Conservation (phyloP, 2,797 vertebrate species). For the Pseudochaenichthys georgianus region DNA sequence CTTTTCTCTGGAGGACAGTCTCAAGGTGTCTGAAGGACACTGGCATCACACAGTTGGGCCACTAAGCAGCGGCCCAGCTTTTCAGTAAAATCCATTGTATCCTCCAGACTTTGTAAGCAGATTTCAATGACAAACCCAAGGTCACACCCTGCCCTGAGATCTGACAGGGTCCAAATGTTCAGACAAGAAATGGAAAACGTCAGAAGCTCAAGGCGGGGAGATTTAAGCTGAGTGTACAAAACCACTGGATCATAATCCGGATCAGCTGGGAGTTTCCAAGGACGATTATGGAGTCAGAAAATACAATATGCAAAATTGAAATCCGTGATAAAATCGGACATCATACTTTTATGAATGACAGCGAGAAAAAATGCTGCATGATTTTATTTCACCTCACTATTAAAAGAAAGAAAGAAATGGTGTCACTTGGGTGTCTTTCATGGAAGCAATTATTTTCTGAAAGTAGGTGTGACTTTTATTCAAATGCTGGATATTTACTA, state of each 20-base stretch:
- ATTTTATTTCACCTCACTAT: neutral
- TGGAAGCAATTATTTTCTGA: conserved; percentile 47
- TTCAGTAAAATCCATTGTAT: conserved; percentile 43
- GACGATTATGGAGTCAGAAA: conserved; percentile 17
- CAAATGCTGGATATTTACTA: conserved; percentile 39
- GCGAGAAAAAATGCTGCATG: neutral
- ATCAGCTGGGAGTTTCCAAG: conserved; percentile 38
- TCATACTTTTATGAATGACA: neutral
- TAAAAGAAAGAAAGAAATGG: conserved; percentile 11
- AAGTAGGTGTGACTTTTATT: conserved; percentile 29
- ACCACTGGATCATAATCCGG: conserved; percentile 39
- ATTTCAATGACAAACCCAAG: conserved; percentile 66
- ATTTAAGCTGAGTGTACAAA: conserved; percentile 62
- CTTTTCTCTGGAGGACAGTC: neutral
- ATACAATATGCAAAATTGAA: conserved; percentile 15
- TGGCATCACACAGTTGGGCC: conserved; percentile 1
- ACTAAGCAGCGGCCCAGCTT: conserved; percentile 6
- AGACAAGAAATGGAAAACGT: conserved; percentile 51
- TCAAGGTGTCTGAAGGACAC: conserved; percentile 47
- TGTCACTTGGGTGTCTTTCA: conserved; percentile 15
- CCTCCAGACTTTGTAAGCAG: conserved; percentile 57
- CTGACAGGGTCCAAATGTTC: conserved; percentile 62
- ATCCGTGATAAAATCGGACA: conserved; percentile 7
- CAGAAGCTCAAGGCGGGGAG: conserved; percentile 52
- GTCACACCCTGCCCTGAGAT: conserved; percentile 65